phyloP scores from a whole-genome alignment of 1,140 invertebrate genomes.

The Macrocentrus cingulum region DNA sequence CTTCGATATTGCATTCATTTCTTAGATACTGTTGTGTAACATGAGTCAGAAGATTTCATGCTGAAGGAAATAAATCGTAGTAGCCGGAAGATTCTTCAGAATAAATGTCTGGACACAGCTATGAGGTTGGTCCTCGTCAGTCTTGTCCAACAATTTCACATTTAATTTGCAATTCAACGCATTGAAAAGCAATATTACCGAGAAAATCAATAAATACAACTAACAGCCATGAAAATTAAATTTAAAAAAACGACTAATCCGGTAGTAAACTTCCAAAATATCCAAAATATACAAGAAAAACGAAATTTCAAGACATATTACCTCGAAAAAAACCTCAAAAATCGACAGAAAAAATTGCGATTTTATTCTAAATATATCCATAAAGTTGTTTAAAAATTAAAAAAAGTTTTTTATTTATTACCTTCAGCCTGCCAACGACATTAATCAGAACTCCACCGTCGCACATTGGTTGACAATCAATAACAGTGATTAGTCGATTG shows the following conservation, averaged over 20 bases:
- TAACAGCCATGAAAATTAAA: no score
- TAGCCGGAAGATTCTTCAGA: slow-evolving; percentile 80
- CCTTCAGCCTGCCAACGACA: slow-evolving; percentile 90
- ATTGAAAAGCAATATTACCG: slow-evolving; percentile 7
- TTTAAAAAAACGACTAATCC: no score
- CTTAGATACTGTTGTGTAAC: slow-evolving; percentile 73
- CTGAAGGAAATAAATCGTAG: slow-evolving; percentile 86
- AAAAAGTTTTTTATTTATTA: slow-evolving; percentile 53
- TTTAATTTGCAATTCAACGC: slow-evolving; percentile 27
- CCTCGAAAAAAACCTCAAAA: no score
- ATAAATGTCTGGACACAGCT: slow-evolving; percentile 91
- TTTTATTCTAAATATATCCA: no score
- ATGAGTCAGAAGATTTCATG: slow-evolving; percentile 89
- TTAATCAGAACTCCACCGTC: slow-evolving; percentile 92
- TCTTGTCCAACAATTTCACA: slow-evolving; percentile 64
- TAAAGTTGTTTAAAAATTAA: neutral
- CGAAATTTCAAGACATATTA: slow-evolving; percentile 8
- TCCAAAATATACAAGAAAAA: no score
- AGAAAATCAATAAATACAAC: no score
- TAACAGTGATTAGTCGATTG: slow-evolving; percentile 84
- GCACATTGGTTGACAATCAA: slow-evolving; percentile 94
- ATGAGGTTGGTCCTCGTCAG: slow-evolving; percentile 89
- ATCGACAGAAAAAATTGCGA: no score
- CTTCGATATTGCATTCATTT: slow-evolving; percentile 12
- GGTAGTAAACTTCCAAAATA: no score